Evolutionary conservation across 2,888 invertebrate species (phyloP).

Genomic region (Mythimna loreyi): DNA sequence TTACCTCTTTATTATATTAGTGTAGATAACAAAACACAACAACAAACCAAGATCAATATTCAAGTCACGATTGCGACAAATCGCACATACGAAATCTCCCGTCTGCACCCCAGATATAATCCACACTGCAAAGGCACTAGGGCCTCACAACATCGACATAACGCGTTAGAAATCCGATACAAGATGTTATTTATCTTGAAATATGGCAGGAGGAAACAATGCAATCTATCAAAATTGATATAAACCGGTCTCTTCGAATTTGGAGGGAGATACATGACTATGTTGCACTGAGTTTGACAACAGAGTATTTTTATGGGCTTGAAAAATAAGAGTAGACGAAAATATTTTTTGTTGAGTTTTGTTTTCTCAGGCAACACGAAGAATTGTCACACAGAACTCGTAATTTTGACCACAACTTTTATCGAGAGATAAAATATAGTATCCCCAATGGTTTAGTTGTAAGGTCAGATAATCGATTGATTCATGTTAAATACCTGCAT

Average conservation of each 20-base stretch:
- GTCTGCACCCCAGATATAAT: slow-evolving; percentile 34
- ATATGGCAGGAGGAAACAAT: slow-evolving; percentile 59
- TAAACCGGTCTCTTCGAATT: slow-evolving; percentile 49
- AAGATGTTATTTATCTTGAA: slow-evolving; percentile 69
- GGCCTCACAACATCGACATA: slow-evolving; percentile 61
- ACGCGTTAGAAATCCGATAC: slow-evolving; percentile 71
- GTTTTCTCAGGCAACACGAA: not conserved
- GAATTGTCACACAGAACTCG: not conserved
- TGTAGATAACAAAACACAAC: not conserved
- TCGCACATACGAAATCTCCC: slow-evolving; percentile 25
- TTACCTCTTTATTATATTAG: too few species aligned
- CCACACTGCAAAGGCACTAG: slow-evolving; percentile 42
- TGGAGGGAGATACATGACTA: slow-evolving; percentile 25
- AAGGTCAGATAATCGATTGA: not conserved
- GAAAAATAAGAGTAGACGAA: too few species aligned
- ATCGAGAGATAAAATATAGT: not conserved
- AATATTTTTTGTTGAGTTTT: too few species aligned
- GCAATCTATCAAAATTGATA: slow-evolving; percentile 56
- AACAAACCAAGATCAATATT: not conserved
- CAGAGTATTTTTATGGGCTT: not conserved
- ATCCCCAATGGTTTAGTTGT: not conserved
- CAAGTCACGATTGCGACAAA: slow-evolving; percentile 18
- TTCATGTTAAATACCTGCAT: not conserved
- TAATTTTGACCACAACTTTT: not conserved
- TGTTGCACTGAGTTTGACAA: slow-evolving; percentile 8